Percentiles rank a stretch among this genome's conserved stretches.
Conservation (phyloP, 2,113 vertebrate species). For the Triplophysa tibetana region DNA sequence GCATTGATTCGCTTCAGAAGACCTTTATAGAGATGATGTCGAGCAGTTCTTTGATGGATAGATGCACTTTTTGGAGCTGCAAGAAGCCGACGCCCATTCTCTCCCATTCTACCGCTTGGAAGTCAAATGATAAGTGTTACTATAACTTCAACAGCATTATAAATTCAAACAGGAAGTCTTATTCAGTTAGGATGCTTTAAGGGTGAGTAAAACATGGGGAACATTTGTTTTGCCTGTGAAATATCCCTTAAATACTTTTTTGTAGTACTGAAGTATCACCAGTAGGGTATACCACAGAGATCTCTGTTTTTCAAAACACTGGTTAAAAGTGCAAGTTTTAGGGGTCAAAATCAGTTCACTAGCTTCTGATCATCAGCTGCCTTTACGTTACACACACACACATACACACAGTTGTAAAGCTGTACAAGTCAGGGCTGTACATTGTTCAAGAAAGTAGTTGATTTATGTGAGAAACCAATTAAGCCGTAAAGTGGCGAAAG, state of each 20-base stretch:
- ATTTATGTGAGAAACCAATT: conserved; percentile 47
- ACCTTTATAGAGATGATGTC: no score
- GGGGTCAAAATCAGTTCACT: conserved; percentile 80
- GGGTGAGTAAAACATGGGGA: no score
- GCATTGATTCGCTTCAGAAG: no score
- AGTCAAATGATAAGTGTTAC: no score
- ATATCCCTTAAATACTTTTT: not conserved
- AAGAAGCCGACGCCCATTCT: no score
- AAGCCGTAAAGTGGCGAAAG: conserved; percentile 26
- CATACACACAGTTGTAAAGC: conserved; percentile 30
- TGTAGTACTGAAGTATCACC: not conserved
- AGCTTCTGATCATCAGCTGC: conserved; percentile 67
- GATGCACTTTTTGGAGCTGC: no score
- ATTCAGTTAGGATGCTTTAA: no score
- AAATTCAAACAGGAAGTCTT: no score
- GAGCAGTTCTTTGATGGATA: no score
- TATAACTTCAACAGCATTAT: no score
- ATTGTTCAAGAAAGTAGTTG: conserved; percentile 37
- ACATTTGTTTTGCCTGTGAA: no score
- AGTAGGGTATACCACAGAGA: not conserved
- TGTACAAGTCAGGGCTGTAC: not conserved
- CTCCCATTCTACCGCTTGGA: no score
- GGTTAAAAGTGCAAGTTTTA: not conserved
- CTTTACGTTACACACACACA: conserved; percentile 40
- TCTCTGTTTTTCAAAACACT: not conserved